Percentiles rank a stretch among this genome's conserved stretches.
These are phyloP conservation scores for Azemiops feae DNA, from an alignment of 2,113 vertebrate species.

Conservation along the genomic window DNA sequence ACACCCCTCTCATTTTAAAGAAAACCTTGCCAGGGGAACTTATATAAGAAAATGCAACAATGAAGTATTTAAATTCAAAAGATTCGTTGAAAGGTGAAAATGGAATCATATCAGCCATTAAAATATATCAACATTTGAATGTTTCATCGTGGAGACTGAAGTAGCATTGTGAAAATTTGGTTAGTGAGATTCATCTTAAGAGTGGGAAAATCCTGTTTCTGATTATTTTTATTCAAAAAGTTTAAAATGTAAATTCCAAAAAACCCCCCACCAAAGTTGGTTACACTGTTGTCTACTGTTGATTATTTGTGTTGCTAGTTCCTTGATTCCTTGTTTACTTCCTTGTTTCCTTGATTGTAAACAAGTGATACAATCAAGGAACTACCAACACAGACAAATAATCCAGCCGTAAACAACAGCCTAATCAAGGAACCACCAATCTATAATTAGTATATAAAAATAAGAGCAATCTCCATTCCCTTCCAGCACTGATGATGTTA, in stretches of 20 bases:
- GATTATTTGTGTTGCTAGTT: background rate
- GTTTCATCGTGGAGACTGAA: background rate
- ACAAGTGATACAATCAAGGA: background rate
- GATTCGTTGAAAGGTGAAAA: background rate
- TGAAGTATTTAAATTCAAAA: too few species aligned
- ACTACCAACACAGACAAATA: too few species aligned
- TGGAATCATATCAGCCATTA: background rate
- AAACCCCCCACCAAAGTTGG: background rate
- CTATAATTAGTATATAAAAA: background rate
- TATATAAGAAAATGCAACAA: background rate
- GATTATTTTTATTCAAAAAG: background rate
- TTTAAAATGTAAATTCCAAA: background rate
- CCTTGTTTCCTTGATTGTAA: background rate
- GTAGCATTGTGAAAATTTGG: background rate
- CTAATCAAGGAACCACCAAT: too few species aligned
- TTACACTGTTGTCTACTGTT: background rate
- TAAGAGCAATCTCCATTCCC: background rate
- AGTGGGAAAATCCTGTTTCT: background rate
- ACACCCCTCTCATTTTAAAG: background rate
- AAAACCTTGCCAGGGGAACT: background rate
- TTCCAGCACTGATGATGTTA: background rate
- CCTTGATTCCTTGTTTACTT: background rate
- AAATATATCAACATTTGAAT: background rate
- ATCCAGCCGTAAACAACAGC: too few species aligned
- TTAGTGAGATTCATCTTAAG: background rate